These are phyloP conservation scores for Corythornis vintsioides DNA, from an alignment of 2,113 vertebrate species.

Conservation along the genomic window DNA sequence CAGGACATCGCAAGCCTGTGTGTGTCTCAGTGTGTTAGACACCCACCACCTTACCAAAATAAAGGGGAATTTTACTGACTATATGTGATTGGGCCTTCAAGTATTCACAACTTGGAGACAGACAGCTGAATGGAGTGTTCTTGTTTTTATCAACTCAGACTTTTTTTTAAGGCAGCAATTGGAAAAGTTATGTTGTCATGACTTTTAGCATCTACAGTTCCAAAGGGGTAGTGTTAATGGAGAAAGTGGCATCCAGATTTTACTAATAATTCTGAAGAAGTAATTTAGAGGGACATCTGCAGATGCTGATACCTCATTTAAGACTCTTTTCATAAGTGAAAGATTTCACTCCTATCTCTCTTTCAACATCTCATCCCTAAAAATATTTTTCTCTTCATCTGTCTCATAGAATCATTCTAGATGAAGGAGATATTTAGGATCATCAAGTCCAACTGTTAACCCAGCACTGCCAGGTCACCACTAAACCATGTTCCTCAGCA, in stretches of 20 bases:
- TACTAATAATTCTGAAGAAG: not conserved
- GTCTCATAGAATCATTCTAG: too few relatives aligned
- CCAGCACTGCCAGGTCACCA: too few relatives aligned
- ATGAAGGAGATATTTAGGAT: too few relatives aligned
- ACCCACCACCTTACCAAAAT: not conserved
- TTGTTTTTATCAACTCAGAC: not conserved
- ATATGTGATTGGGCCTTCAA: not conserved
- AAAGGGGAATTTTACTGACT: not conserved
- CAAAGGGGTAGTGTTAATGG: not conserved
- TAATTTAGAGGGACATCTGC: not conserved
- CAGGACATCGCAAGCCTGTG: fast-evolving
- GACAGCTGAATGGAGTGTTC: not conserved
- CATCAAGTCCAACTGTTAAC: too few relatives aligned
- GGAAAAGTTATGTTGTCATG: not conserved
- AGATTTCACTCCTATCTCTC: not conserved
- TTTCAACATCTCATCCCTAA: not conserved
- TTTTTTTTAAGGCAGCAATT: not conserved
- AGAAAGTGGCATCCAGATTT: not conserved
- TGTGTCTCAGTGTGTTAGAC: not conserved
- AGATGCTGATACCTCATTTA: not conserved
- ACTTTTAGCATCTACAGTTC: not conserved
- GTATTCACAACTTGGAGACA: not conserved
- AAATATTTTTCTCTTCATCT: not conserved
- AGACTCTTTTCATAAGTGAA: not conserved
- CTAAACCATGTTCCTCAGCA: too few relatives aligned